These are phyloP conservation scores for Pseudococcus viburni DNA, from an alignment of 2,888 invertebrate species.

Conservation along the genomic window DNA sequence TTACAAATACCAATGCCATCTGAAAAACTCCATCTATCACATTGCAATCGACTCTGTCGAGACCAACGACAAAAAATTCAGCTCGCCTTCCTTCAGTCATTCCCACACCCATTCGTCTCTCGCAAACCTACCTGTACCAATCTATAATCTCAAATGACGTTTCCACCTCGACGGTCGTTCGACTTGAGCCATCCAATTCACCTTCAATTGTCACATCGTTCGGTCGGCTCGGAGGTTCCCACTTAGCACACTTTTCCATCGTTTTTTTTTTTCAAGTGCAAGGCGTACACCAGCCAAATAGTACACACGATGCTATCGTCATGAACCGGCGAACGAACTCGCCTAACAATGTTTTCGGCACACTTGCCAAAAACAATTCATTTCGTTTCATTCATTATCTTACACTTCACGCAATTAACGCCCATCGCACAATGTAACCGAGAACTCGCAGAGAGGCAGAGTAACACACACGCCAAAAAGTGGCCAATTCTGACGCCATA, in stretches of 20 bases:
- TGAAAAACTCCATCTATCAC: background rate
- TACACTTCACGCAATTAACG: conserved; percentile 3
- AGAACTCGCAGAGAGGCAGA: background rate
- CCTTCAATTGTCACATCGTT: conserved; percentile 19
- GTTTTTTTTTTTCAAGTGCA: conserved; percentile 2
- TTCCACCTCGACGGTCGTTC: background rate
- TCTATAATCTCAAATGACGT: background rate
- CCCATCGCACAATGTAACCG: conserved; percentile 1
- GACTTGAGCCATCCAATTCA: background rate
- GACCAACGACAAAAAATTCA: background rate
- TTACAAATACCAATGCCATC: background rate
- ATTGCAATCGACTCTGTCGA: background rate
- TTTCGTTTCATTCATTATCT: conserved; percentile 31
- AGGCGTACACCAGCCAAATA: background rate
- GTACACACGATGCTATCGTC: background rate
- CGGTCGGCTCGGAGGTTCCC: background rate
- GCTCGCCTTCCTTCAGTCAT: background rate
- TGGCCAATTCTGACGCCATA: background rate
- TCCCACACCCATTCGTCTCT: background rate
- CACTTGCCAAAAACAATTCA: conserved; percentile 35
- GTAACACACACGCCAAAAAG: background rate
- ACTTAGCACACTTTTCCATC: background rate
- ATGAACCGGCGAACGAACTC: conserved; percentile 1
- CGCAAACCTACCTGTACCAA: background rate
- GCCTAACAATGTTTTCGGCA: conserved; percentile 31